Evolutionary conservation across 1,140 invertebrate species (phyloP).

Genomic region (Episyrphus balteatus): DNA sequence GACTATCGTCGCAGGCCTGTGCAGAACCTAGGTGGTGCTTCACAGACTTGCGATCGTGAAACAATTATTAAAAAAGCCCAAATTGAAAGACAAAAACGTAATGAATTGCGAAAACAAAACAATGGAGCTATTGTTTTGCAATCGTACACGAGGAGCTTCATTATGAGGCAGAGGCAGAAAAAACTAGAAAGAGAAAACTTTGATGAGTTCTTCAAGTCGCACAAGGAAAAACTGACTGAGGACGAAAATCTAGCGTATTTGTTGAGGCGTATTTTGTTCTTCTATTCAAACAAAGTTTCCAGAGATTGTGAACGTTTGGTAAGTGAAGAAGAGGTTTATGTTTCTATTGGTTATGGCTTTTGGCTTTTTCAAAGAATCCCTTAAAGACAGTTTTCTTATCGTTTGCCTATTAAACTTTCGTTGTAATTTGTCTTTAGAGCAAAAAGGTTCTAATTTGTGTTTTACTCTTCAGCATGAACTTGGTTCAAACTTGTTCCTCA

Average conservation of each 20-base stretch:
- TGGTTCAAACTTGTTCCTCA: too few species aligned
- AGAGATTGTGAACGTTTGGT: conserved; percentile 63
- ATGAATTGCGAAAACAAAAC: conserved; percentile 51
- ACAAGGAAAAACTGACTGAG: conserved; percentile 39
- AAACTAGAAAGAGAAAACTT: conserved; percentile 53
- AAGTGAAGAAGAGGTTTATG: conserved; percentile 19
- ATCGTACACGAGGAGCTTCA: conserved; percentile 62
- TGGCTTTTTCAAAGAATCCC: too few species aligned
- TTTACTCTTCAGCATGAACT: too few species aligned
- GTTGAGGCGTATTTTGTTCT: conserved; percentile 58
- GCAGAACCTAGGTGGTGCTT: conserved; percentile 79
- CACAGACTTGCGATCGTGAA: conserved; percentile 59
- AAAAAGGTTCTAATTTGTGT: too few species aligned
- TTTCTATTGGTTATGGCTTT: too few species aligned
- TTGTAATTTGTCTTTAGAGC: too few species aligned
- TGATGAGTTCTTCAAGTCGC: conserved; percentile 45
- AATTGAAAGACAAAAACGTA: conserved; percentile 72
- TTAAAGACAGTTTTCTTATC: too few species aligned
- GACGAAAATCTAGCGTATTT: conserved; percentile 43
- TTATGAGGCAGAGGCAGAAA: conserved; percentile 55
- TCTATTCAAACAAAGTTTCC: conserved; percentile 50
- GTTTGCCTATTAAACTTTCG: too few species aligned
- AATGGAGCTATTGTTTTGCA: conserved; percentile 55
- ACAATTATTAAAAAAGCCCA: conserved; percentile 60
- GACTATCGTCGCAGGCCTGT: conserved; percentile 77